Evolutionary conservation across 2,113 vertebrate species (phyloP).

Genomic region (Circaetus gallicus): DNA sequence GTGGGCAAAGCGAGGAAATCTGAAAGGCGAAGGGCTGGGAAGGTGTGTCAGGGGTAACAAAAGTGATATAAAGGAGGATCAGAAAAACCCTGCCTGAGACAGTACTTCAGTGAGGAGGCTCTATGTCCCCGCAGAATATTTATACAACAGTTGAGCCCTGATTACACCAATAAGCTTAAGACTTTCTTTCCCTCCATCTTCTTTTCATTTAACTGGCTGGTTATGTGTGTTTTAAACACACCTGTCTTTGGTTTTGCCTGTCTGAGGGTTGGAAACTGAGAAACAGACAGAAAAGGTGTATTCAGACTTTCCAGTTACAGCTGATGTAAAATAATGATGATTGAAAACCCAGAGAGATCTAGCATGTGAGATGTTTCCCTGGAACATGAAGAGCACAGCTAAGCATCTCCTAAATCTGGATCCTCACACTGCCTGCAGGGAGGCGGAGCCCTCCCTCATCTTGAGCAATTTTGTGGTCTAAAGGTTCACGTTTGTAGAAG

Average conservation of each 20-base stretch:
- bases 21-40: neutral
- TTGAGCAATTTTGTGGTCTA: neutral
- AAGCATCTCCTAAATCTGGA: neutral
- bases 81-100: neutral
- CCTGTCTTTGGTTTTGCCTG: neutral
- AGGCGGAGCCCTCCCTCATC: neutral
- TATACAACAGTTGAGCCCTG: neutral
- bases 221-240: neutral
- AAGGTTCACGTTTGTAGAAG: neutral
- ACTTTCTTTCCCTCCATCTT: neutral
- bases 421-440: neutral
- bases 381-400: neutral
- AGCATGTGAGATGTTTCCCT: neutral
- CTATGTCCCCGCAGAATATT: neutral
- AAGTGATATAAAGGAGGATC: neutral
- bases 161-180: neutral
- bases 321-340: neutral
- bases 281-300: neutral
- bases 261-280: neutral
- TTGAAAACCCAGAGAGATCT: neutral
- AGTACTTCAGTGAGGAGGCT: neutral
- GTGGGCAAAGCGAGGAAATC: neutral
- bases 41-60: neutral
- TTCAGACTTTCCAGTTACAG: neutral
- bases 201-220: neutral